These are phyloP conservation scores for Mechanitis mazaeus DNA, from an alignment of 2,888 invertebrate genomes.

Conservation along the genomic window DNA sequence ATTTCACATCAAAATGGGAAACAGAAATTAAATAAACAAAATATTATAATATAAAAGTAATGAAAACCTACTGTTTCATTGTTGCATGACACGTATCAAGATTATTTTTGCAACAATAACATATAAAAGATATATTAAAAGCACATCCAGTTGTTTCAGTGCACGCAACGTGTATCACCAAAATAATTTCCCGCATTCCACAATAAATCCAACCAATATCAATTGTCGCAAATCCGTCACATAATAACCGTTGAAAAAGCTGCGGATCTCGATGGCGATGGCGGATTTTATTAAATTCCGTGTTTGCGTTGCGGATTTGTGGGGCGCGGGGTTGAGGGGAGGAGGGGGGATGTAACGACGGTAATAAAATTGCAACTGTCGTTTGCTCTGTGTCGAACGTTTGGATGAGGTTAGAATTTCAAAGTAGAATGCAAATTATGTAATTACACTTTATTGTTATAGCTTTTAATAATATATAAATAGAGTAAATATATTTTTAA, in stretches of 20 bases:
- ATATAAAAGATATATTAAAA: neutral
- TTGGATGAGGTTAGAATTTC: constrained; percentile 12
- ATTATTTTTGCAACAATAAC: no score
- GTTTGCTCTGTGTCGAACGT: constrained; percentile 12
- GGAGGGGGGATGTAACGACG: constrained; percentile 12
- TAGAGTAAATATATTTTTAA: no score
- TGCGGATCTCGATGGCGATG: constrained; percentile 22
- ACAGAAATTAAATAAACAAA: no score
- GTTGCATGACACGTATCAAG: no score
- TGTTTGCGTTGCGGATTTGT: constrained; percentile 28
- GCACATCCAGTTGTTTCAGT: constrained; percentile 1
- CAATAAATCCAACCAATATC: constrained; percentile 14
- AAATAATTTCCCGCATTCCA: neutral
- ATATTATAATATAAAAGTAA: no score
- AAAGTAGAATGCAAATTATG: neutral
- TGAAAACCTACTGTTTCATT: no score
- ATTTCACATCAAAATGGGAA: no score
- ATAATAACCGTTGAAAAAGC: constrained; percentile 26
- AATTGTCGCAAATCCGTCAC: constrained; percentile 25
- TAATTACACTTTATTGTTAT: neutral
- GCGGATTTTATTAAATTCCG: constrained; percentile 34
- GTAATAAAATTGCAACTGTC: constrained; percentile 24
- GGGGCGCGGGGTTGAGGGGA: constrained; percentile 9
- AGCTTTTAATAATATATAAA: no score
- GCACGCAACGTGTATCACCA: neutral